Evolutionary conservation across 2,113 vertebrate species (phyloP).

Genomic region (Sapajus apella): DNA sequence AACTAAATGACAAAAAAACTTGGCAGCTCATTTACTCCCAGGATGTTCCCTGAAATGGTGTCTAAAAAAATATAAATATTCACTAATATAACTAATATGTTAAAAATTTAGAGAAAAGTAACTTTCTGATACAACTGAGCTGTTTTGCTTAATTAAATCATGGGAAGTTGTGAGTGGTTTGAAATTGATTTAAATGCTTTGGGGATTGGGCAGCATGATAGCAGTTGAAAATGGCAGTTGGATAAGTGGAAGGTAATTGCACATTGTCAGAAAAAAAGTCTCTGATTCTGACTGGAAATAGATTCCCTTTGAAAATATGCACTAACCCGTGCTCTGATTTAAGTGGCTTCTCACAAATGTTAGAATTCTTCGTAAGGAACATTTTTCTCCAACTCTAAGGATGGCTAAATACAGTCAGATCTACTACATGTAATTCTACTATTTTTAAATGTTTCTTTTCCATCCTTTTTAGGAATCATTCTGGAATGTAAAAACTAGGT

Average conservation of each 20-base stretch:
- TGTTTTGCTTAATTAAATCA: conserved; percentile 56
- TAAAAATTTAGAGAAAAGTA: conserved; percentile 13
- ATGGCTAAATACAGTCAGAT: not conserved
- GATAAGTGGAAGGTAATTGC: conserved; percentile 35
- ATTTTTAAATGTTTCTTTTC: conserved; percentile 15
- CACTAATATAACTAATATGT: not conserved
- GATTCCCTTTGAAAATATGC: conserved; percentile 39
- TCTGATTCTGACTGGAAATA: conserved; percentile 48
- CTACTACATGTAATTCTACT: not conserved
- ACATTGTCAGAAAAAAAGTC: not conserved
- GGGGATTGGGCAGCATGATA: not conserved
- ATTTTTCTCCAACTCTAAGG: not conserved
- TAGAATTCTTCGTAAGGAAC: conserved; percentile 22
- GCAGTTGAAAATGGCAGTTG: conserved; percentile 33
- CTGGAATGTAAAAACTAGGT: conserved; percentile 27
- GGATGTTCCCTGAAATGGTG: not conserved
- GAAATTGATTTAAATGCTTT: not conserved
- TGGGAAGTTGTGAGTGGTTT: not conserved
- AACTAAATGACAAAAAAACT: not conserved
- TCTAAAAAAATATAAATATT: conserved; percentile 20
- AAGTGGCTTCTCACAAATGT: conserved; percentile 42
- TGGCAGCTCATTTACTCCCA: not conserved
- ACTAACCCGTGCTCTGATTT: not conserved
- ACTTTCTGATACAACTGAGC: not conserved
- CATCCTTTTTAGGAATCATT: conserved; percentile 13